Evolutionary conservation across 2,113 vertebrate genomes (phyloP), one percentile per base, ranked within the genome.

Genomic region (Trogon melanurus): DNA sequence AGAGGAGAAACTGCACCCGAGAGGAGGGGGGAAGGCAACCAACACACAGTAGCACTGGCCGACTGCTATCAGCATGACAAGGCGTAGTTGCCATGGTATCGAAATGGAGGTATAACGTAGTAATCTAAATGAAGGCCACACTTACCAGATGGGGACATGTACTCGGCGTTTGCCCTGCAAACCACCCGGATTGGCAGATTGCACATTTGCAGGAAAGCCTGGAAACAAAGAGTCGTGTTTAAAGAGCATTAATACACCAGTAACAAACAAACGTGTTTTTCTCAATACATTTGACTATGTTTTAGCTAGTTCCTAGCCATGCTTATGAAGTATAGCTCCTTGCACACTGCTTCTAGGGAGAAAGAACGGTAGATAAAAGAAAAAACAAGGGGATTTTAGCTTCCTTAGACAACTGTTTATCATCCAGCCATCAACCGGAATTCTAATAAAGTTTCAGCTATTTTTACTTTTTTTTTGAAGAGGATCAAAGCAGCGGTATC

Each of bases 71-170:
- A 95, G 91, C 48, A 91, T 97, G 93, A 72, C 95, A 95, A 94
- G 97, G 96, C 95, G 18, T 64, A 96, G 98, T 98, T 98, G 97
- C 97, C 97, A 98, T 98, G 97, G 97, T 96, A 97, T 91, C 97
- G 91, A 73, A 96, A 92, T 80, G 85, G 75, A 95, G 76, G 91
- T 92, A 57, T 89, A 97, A 95, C 38, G 4, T 23, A 84, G 96
- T 91, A 93, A 96, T 95, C 88, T 89, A 88, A 97, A 97, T 97
- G 97, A 98, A 96, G 78, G 94, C 96, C 61, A 79, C 71, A 98
- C 98, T 98, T 98, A 98, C 98, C 99, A 99, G 99, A 99, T 98
- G 99, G 99, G 97, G 98, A 98, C 97, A 98, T 98, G 95, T 98
- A 99, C 97, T 98, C 98, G 4, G 98, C 98, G 91, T 98, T 98